Base-by-base conservation (phyloP, 2,113 vertebrate genomes). In the Anas platyrhynchos region DNA sequence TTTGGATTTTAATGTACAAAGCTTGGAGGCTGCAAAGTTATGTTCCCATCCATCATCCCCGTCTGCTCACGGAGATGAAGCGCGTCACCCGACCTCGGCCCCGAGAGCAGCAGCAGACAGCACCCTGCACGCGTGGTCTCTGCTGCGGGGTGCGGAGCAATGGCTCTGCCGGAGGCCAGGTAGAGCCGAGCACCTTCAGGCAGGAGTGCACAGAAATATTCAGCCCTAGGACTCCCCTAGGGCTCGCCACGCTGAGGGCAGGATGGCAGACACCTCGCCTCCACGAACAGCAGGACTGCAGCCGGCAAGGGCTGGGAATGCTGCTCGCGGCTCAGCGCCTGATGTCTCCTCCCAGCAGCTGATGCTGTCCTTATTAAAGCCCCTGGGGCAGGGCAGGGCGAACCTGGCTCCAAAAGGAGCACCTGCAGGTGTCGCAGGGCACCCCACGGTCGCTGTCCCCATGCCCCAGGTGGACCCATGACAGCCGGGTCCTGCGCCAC, bases 201-300 rank as follows among this genome's bases (percentile, higher is more conserved):
- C 3, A 52, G 34, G 50, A 25, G 11, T 41, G 61, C 0, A 8
- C 59, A 38, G 34, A 29, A 81, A 69, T 36, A 2, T 46, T 29
- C 55, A 88, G 95, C 93, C 87, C 50, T 44, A 71, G 93, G 94
- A 89, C 74, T 18, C 18, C 44, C 55, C 61, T 58, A 14, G 15
- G 61, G 34, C 15, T 76, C 3, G 3, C 41, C 56, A 11, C 0
- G 20, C 5, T 34, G 17, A 48, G 11, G 29, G 31, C 6, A 31
- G 8, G 21, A 29, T 38, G 36, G 61, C 61, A 63, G 36, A 38
- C 26, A 38, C 25, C 25, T 38, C 16, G 5, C 38, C 67, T 46
- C 36, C 71, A 68, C 7, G 31, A 85, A 61, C 73, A 55, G 4
- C 0, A 14, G 16, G 21, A 77, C 41, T 54, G n/a, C 66, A 88